Conservation (phyloP, 2,888 invertebrate species). For the Lymantria dispar region DNA sequence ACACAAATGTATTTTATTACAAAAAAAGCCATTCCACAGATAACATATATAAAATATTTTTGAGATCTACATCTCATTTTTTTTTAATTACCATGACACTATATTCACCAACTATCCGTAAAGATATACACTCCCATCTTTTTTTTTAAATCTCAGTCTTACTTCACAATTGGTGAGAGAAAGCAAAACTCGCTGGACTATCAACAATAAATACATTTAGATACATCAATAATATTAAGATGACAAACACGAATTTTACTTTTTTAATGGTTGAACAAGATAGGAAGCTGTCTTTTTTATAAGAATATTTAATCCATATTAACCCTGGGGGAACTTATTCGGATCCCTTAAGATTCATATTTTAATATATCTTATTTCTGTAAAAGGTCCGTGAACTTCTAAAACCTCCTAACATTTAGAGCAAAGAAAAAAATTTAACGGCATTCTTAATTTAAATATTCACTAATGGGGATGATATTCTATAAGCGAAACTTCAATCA, state of each 20-base stretch:
- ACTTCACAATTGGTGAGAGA: conserved; percentile 51
- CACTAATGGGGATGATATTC: too few relatives aligned
- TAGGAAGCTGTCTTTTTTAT: conserved; percentile 11
- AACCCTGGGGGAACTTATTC: too few relatives aligned
- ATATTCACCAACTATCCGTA: conserved; percentile 5
- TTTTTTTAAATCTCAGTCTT: conserved; percentile 61
- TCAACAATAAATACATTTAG: conserved; percentile 43
- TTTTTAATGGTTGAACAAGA: conserved; percentile 5
- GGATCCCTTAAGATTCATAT: too few relatives aligned
- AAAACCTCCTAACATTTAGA: too few relatives aligned
- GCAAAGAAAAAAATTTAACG: too few relatives aligned
- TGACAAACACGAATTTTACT: conserved; percentile 11
- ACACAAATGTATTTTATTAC: too few relatives aligned
- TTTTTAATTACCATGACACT: conserved; percentile 21
- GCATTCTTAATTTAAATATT: too few relatives aligned
- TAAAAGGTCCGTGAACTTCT: too few relatives aligned
- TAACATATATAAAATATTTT: conserved; percentile 23
- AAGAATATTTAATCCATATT: background rate
- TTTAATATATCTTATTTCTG: too few relatives aligned
- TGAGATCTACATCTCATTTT: conserved; percentile 23
- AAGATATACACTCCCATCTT: conserved; percentile 25
- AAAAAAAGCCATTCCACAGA: conserved; percentile 9
- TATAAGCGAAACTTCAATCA: too few relatives aligned
- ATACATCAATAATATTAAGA: conserved; percentile 32
- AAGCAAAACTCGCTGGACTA: conserved; percentile 52